Evolutionary conservation across 2,888 invertebrate species (phyloP).

Genomic region (Dexiosoma caninum): DNA sequence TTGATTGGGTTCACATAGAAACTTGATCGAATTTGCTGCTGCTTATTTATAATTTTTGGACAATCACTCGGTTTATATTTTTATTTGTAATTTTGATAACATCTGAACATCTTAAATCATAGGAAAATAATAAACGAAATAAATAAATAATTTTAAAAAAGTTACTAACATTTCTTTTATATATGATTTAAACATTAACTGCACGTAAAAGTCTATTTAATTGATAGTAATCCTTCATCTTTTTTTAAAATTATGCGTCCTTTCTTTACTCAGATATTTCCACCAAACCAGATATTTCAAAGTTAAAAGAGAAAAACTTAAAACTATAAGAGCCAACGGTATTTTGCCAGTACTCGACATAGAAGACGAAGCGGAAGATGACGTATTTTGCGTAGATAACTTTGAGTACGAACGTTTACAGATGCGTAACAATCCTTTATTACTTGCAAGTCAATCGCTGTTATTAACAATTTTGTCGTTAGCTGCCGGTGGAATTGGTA

Average conservation of each 20-base stretch:
- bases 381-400: neutral
- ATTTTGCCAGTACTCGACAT: neutral
- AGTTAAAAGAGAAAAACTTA: slow-evolving; percentile 42
- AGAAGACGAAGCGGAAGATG: slow-evolving; percentile 3
- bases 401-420: slow-evolving; percentile 14
- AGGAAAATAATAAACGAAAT: neutral
- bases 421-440: neutral
- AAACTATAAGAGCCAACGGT: slow-evolving; percentile 45
- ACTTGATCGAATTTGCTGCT: neutral
- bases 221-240: neutral
- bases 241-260: neutral
- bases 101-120: neutral
- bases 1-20: no score
- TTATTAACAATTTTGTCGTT: neutral
- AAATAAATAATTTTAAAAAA: neutral
- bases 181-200: neutral
- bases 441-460: slow-evolving; percentile 52
- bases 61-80: neutral
- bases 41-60: neutral
- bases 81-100: neutral
- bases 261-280: slow-evolving; percentile 31
- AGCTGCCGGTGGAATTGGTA: slow-evolving; percentile 76
- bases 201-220: neutral
- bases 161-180: neutral
- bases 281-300: slow-evolving; percentile 62